Evolutionary conservation across 2,113 vertebrate genomes (phyloP).

Genomic region (Eolophus roseicapilla): DNA sequence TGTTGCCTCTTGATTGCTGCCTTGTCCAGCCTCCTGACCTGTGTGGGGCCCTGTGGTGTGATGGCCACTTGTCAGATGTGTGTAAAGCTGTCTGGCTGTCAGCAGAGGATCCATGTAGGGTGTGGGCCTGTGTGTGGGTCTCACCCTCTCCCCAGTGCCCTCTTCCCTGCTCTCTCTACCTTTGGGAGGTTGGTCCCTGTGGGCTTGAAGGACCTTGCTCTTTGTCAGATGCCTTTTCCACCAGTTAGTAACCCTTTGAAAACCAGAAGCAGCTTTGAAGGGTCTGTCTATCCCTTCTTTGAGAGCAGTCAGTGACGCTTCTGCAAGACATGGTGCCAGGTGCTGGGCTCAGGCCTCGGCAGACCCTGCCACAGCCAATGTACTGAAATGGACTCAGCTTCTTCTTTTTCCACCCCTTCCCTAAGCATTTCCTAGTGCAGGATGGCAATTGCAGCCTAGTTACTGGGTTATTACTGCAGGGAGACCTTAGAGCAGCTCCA

Average conservation of each 20-base stretch:
- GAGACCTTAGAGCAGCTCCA: background rate
- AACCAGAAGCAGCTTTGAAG: background rate
- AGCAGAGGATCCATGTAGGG: background rate
- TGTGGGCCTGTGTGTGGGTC: background rate
- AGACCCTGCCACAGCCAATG: background rate
- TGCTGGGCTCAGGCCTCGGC: background rate
- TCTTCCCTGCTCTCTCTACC: background rate
- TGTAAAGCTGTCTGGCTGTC: background rate
- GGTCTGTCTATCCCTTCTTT: too few relatives aligned
- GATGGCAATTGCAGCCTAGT: background rate
- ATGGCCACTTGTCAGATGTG: background rate
- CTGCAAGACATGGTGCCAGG: accelerated
- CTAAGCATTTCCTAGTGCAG: background rate
- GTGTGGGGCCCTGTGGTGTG: accelerated
- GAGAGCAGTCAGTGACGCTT: background rate
- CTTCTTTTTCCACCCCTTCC: background rate
- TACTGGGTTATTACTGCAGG: background rate
- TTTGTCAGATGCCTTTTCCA: background rate
- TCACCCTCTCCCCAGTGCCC: accelerated
- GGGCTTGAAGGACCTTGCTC: background rate
- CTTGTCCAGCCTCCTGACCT: background rate
- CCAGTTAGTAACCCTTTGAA: background rate
- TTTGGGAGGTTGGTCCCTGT: background rate
- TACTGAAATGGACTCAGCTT: too few relatives aligned
- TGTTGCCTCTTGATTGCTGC: background rate